Evolutionary conservation across 2,113 vertebrate genomes (phyloP).

Genomic region (Anarhynchus alexandrinus): DNA sequence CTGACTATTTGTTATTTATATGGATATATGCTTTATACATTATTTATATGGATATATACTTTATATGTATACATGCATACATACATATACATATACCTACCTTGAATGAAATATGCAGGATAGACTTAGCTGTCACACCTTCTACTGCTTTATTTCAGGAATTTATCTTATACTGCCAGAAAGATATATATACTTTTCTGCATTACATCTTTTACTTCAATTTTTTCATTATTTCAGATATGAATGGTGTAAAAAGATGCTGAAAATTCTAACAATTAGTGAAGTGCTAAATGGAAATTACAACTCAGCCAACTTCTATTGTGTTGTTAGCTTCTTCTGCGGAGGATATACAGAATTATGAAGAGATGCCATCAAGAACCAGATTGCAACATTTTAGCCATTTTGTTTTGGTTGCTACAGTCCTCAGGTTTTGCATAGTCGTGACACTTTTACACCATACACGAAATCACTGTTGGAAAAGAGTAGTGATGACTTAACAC

Average conservation of each 20-base stretch:
- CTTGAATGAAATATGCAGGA: neutral
- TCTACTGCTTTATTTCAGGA: neutral
- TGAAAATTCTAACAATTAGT: neutral
- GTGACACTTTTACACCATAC: neutral
- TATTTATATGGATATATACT: neutral
- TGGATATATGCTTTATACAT: no score
- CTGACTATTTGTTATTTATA: neutral
- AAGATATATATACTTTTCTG: neutral
- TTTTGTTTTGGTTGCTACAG: neutral
- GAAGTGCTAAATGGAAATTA: neutral
- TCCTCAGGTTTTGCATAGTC: neutral
- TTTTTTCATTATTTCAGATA: neutral
- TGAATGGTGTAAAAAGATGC: neutral
- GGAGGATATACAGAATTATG: neutral
- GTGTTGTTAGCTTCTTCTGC: neutral
- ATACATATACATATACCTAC: no score
- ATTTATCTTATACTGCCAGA: neutral
- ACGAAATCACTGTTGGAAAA: neutral
- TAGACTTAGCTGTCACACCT: neutral
- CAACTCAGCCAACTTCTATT: neutral
- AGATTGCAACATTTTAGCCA: neutral
- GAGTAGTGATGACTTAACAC: neutral
- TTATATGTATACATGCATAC: no score
- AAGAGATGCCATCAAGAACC: neutral
- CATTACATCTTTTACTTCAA: neutral